These are phyloP conservation scores for Melieria crassipennis DNA, from an alignment of 2,888 invertebrate genomes.

Conservation along the genomic window DNA sequence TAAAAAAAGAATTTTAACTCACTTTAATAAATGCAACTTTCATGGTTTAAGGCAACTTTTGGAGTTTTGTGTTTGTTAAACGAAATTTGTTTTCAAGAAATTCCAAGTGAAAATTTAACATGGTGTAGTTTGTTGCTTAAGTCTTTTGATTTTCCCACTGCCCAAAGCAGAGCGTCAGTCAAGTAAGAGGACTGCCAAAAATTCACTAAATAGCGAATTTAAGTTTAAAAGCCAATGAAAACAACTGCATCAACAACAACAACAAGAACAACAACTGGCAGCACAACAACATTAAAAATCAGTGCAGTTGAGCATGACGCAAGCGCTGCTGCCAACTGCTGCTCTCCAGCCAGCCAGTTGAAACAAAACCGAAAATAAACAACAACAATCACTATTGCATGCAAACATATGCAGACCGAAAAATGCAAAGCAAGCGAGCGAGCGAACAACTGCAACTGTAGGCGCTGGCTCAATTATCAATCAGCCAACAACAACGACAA, in stretches of 20 bases:
- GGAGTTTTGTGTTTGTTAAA: too few relatives aligned
- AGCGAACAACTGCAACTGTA: background rate
- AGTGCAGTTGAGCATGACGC: constrained; percentile 56
- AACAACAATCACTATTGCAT: constrained; percentile 8
- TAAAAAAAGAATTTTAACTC: too few relatives aligned
- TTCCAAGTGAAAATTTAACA: too few relatives aligned
- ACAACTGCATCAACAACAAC: background rate
- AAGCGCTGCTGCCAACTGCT: constrained; percentile 38
- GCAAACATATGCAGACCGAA: background rate
- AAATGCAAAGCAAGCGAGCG: too few relatives aligned
- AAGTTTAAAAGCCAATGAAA: background rate
- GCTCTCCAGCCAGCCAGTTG: constrained; percentile 52
- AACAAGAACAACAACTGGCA: constrained; percentile 3
- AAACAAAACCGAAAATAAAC: background rate
- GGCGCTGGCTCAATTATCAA: constrained; percentile 19
- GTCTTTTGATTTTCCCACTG: too few relatives aligned
- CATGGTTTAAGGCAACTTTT: too few relatives aligned
- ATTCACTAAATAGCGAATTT: too few relatives aligned
- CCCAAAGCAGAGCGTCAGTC: too few relatives aligned
- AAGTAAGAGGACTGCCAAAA: too few relatives aligned
- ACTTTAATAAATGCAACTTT: too few relatives aligned
- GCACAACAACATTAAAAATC: constrained; percentile 44
- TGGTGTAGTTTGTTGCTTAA: too few relatives aligned
- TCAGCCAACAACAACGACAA: background rate
- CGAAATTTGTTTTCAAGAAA: too few relatives aligned